Evolutionary conservation across 2,113 vertebrate species (phyloP).

Genomic region (Gymnarchus niloticus): DNA sequence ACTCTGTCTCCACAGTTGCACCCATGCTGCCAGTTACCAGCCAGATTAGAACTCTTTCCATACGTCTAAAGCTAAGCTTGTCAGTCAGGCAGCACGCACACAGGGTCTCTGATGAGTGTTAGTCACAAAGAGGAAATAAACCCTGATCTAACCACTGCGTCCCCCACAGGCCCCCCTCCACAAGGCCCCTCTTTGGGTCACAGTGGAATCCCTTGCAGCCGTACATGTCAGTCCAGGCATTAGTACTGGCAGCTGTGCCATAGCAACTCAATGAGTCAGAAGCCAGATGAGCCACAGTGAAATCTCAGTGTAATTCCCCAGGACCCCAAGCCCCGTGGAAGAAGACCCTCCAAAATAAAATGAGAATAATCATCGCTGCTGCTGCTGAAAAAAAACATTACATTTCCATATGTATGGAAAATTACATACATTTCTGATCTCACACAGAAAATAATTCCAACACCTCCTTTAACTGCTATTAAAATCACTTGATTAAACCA

Average conservation of each 20-base stretch:
- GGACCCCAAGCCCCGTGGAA: background rate
- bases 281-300: background rate
- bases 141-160: background rate
- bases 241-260: background rate
- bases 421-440: background rate
- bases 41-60: background rate
- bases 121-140: constrained; percentile 1
- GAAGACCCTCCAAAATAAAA: background rate
- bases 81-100: background rate
- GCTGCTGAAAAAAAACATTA: background rate
- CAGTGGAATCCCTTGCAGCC: background rate
- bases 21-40: background rate
- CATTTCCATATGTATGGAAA: background rate
- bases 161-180: background rate
- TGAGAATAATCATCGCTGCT: background rate
- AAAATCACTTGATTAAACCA: background rate
- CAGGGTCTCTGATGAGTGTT: background rate
- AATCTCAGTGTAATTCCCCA: background rate
- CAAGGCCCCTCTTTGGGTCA: background rate
- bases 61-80: background rate
- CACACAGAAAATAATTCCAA: background rate
- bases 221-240: background rate
- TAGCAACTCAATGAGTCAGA: background rate
- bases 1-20: background rate
- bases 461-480: background rate